These are phyloP conservation scores for Delphinapterus leucas DNA, from an alignment of 2,113 vertebrate species.

Conservation along the genomic window DNA sequence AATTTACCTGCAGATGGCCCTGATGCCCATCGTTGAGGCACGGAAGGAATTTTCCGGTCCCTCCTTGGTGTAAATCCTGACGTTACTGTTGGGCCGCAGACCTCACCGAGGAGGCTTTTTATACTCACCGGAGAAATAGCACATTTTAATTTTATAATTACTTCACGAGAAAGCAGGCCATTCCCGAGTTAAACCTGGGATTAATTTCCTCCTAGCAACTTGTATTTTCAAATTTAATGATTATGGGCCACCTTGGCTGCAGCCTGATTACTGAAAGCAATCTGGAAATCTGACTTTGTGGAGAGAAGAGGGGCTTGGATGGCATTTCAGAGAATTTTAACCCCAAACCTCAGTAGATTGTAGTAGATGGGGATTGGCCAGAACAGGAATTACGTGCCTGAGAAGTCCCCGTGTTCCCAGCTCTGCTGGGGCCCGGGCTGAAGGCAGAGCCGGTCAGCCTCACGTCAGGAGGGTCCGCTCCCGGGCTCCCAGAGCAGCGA, in stretches of 20 bases:
- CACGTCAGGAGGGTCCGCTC: neutral
- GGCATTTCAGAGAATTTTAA: slow-evolving; percentile 7
- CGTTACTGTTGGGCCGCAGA: slow-evolving; percentile 50
- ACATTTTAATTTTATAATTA: slow-evolving; percentile 84
- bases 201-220: slow-evolving; percentile 81
- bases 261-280: neutral
- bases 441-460: rapidly evolving
- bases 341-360: neutral
- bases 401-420: rapidly evolving
- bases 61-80: slow-evolving; percentile 14
- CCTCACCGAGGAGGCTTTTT: slow-evolving; percentile 60
- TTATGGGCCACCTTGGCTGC: slow-evolving; percentile 70
- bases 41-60: slow-evolving; percentile 32
- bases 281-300: slow-evolving; percentile 39
- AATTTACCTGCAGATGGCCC: slow-evolving; percentile 63
- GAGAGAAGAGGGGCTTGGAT: neutral
- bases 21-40: slow-evolving; percentile 2
- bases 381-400: neutral
- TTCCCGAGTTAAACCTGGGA: slow-evolving; percentile 75
- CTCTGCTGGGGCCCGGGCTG: neutral
- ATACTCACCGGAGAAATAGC: slow-evolving; percentile 75
- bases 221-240: slow-evolving; percentile 81
- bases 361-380: neutral
- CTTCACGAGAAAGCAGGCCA: slow-evolving; percentile 80
- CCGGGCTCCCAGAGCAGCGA: neutral